Evolutionary conservation across 2,113 vertebrate genomes (phyloP), one percentile per base, ranked within the genome.

Genomic region (Psephotus haematonotus): DNA sequence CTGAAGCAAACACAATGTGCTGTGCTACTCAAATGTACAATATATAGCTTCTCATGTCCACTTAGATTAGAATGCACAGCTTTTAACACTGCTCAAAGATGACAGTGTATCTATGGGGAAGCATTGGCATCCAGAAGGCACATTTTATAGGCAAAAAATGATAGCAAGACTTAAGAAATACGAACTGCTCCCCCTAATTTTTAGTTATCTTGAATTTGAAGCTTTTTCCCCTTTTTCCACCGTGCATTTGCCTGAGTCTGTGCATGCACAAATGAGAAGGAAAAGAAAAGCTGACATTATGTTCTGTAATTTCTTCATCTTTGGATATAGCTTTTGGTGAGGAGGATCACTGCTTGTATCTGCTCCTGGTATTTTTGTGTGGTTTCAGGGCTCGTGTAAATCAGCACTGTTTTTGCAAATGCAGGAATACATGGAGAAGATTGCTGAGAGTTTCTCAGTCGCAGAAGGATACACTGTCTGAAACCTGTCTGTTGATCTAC

Each of bases 61-160:
- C 97, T 98, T 97, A 71, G 97, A 98, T 99, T 98, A 98, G 98
- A 97, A 98, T 94, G 94, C 97, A 97, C 97, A 97, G 97, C 97
- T 95, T 98, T 98, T 97, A 98, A 97, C 95, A 92, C 95, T 98
- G 98, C 98, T 98, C 98, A 97, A 94, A 98, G 98, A 97, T 98
- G 98, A 99, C 98, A 98, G 98, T 97, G 77, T 97, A 98, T 98
- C 98, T 99, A 97, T 97, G 98, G 98, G 99, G 98, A 98, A 98
- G 98, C 97, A 95, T 85, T 98, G 98, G 97, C 98, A 98, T 98
- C 98, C 98, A 98, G 98, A 98, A 99, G 98, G 98, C 98, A 98
- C 95, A 95, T 98, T 97, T 98, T 97, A 88, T 89, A 80, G 98
- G 62, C 70, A 97, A 92, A 97, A 92, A 90, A 88, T 71, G 95